These are phyloP conservation scores for Globodera rostochiensis DNA, from an alignment of 1,140 invertebrate species.

Conservation along the genomic window DNA sequence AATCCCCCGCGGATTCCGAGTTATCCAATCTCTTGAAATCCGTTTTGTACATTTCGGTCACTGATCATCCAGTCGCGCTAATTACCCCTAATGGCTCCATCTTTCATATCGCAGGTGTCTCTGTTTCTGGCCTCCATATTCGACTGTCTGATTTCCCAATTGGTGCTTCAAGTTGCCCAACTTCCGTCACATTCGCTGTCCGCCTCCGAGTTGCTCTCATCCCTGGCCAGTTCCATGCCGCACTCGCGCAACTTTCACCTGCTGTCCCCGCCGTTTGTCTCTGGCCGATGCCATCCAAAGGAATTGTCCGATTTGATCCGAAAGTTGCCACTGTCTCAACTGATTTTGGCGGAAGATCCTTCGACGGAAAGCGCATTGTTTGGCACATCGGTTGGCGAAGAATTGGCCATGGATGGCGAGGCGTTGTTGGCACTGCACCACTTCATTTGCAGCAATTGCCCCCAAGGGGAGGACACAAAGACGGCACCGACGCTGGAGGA, in stretches of 20 bases:
- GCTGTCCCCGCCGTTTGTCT: too few species aligned
- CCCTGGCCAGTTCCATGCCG: background rate
- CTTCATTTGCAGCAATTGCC: background rate
- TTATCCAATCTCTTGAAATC: too few species aligned
- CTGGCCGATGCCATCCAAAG: too few species aligned
- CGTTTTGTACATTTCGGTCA: too few species aligned
- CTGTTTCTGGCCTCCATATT: background rate
- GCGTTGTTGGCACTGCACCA: slow-evolving; percentile 2
- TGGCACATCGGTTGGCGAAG: background rate
- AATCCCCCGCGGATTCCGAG: too few species aligned
- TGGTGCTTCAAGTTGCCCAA: background rate
- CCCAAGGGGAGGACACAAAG: background rate
- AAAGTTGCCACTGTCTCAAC: background rate
- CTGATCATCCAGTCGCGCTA: background rate
- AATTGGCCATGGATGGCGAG: background rate
- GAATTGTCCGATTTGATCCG: background rate
- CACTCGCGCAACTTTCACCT: too few species aligned
- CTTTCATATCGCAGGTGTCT: background rate
- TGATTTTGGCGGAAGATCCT: background rate
- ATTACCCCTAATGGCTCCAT: background rate
- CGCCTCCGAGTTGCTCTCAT: background rate
- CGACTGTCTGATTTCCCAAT: background rate
- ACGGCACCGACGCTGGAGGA: background rate
- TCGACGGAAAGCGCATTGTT: background rate
- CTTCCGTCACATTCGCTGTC: background rate